Percentiles rank a stretch among this genome's conserved stretches.
Evolutionary conservation across 2,113 vertebrate species (phyloP).

Genomic region (Azemiops feae): DNA sequence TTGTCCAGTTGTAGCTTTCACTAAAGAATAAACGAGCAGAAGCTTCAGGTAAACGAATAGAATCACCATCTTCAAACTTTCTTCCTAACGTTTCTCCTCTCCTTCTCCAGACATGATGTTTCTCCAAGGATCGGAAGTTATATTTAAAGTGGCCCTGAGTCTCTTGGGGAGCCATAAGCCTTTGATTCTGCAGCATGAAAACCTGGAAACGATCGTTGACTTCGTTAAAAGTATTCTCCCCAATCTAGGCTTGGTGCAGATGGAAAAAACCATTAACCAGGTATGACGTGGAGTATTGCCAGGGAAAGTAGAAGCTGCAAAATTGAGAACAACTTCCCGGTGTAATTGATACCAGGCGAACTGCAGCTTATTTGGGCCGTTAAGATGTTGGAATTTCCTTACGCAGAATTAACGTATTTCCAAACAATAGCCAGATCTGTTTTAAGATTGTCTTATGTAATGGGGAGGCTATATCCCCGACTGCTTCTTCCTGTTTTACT

Average conservation of each 20-base stretch:
- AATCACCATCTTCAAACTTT: background rate
- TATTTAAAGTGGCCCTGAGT: conserved; percentile 94
- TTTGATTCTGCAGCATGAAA: conserved; percentile 92
- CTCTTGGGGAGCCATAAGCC: conserved; percentile 92
- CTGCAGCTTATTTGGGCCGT: conserved; percentile 1
- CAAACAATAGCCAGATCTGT: background rate
- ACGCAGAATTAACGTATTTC: background rate
- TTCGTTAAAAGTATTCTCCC: conserved; percentile 93
- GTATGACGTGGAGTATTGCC: conserved; percentile 63
- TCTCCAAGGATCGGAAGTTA: conserved; percentile 90
- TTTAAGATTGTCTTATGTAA: conserved; percentile 22
- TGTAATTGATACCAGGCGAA: background rate
- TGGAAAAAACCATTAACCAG: conserved; percentile 98
- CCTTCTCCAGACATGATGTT: conserved; percentile 87
- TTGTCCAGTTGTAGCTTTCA: background rate
- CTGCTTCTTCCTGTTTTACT: background rate
- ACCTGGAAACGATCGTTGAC: conserved; percentile 92
- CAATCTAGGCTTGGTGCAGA: conserved; percentile 91
- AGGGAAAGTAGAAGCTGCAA: background rate
- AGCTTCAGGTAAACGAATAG: background rate
- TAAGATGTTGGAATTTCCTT: conserved; percentile 3
- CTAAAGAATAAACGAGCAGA: background rate
- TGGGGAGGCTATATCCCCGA: background rate
- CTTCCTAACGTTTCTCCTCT: conserved; percentile 38
- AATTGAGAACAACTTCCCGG: background rate